phyloP scores from a whole-genome alignment of 64 coral and sea anemone species.

The Acropora yongei region DNA sequence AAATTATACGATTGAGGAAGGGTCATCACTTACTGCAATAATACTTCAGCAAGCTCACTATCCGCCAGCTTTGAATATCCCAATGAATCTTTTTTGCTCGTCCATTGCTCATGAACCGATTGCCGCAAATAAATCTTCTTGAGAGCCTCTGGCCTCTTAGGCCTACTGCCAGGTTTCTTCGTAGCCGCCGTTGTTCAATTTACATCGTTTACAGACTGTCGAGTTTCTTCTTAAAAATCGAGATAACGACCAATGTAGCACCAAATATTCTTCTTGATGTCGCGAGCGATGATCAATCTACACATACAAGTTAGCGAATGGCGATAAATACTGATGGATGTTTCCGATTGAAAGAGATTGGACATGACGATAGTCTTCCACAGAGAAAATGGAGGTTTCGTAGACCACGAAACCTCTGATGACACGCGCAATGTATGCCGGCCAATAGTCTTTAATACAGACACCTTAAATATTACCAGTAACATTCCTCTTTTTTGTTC shows the following conservation, averaged over 20 bases:
- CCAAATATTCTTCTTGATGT: neutral
- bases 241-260: neutral
- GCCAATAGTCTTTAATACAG: too few species aligned
- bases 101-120: conserved; percentile 12
- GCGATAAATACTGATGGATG: too few species aligned
- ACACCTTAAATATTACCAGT: too few species aligned
- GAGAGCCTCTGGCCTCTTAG: conserved; percentile 6
- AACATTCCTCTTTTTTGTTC: too few species aligned
- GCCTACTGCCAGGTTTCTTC: neutral
- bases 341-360: too few species aligned
- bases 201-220: neutral
- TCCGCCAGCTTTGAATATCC: conserved; percentile 2
- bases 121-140: neutral
- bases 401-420: too few species aligned
- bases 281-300: neutral
- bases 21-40: too few species aligned
- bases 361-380: too few species aligned
- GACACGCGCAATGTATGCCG: too few species aligned
- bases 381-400: too few species aligned
- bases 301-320: neutral
- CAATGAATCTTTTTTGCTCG: neutral
- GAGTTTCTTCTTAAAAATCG: neutral
- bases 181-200: neutral
- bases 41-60: conserved; percentile 29
- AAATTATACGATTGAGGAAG: too few species aligned